Evolutionary conservation across 2,888 invertebrate genomes (phyloP), one percentile per base, ranked within the genome.

Genomic region (Subacronicta megacephala): DNA sequence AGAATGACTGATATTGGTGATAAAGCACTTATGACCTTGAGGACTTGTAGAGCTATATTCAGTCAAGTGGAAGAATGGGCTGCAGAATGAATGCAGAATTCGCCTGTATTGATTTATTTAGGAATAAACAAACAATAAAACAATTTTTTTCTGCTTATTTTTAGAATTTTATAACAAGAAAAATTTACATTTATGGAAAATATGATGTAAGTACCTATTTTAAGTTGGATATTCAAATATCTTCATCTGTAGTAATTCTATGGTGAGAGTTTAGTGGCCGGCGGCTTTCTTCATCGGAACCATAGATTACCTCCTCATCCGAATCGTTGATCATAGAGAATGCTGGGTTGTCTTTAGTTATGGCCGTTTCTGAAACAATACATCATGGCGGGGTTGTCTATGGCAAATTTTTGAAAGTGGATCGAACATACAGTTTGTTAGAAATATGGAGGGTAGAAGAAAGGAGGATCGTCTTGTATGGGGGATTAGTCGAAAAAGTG

Each of bases 281-380:
- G 57, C 98, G 95, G 80, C 97, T 97, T 78, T 98, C 98, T 80
- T 98, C 98, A 69, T 98, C 98, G 0, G 98, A 98, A 17, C 98
- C 99, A 87, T 99, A 99, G 78, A 99, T 97, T 7, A 99, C 98
- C 72, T 98, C 98, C 89, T 99, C 99, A 84, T 99, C 99, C 0
- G 99, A 99, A 84, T 99, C 99, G 90, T 99, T 99, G 78, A 99
- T 97, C 99, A 99, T 99, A 17, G 99, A 99, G 90, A 99, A 98
- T 10, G 99, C 97, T 43, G 99, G 99, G 94, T 99, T 99, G 94
- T 99, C 99, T 93, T 99, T 99, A 47, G 98, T 98, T 75, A 99
- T 98, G 45, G 97, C 96, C 45, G 97, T 96, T 90, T 99, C 99
- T 97, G 95, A 55, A 71, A 75, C 49, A 57, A 95, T 95, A 72